Base-by-base conservation (phyloP, 1,140 invertebrate genomes). In the Chrysoperla carnea region DNA sequence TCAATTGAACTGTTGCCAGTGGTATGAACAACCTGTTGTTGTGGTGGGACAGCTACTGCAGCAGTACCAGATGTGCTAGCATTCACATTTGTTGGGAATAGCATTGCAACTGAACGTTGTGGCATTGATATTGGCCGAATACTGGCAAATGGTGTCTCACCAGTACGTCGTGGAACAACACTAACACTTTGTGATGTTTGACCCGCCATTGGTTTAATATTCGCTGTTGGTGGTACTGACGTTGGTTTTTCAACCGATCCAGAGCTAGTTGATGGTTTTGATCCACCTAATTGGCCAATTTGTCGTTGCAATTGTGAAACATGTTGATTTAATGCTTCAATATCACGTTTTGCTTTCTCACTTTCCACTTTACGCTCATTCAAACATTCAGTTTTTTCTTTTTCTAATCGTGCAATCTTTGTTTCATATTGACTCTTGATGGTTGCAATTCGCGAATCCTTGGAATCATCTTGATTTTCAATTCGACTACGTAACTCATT, bases 191-290 rank as follows among this genome's bases (percentile, higher is more conserved):
- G 55, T 68, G 71, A 60, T 47, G 72, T 64, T 53, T 69, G 63
- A 53, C 84, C 84, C 9, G 88, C 79, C 79, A 95, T 89, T 1
- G 91, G 91, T 58, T 89, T 89, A 28, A 95, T 93, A 59, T 94
- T 94, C 8, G 91, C 90, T 8, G 78, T 83, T 6, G 87, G 81
- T 36, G 85, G 79, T 51, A 91, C 86, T 0, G 70, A 75, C 0
- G 70, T 70, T 14, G 72, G 68, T 54, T 84, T 76, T 48, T 84
- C 78, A 41, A 69, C 66, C 39, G 76, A 65, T 42, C 73, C 65
- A 29, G 71, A 63, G 57, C 70, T 73, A 48, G 78, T 71, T 46
- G 66, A 67, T 2, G 72, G 76, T 56, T 81, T 81, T 2, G 75
- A 69, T n/a, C 68, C 70, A 48, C 80, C 70, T 50, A 76, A 74